A percentile compares a stretch with the other conserved stretches of the same genome.
These are phyloP conservation scores for Pachypanchax playfairii DNA, from an alignment of 2,113 vertebrate species.

Conservation along the genomic window DNA sequence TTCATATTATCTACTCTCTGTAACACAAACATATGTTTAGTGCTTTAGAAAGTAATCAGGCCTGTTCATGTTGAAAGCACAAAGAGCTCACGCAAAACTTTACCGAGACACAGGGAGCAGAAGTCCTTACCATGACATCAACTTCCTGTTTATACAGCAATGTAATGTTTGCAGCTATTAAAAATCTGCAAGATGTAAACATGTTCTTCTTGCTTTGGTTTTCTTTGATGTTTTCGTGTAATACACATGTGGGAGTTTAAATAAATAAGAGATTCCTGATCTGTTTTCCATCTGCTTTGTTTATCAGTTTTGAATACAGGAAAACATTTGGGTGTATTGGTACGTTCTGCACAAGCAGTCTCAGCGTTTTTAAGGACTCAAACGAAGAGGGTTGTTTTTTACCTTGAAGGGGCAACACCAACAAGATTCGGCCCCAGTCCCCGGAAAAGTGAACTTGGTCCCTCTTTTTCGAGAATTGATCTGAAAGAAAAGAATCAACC, in stretches of 20 bases:
- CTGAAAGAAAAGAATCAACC: slow-evolving; percentile 64
- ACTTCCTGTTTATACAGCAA: slow-evolving; percentile 38
- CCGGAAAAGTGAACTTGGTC: slow-evolving; percentile 94
- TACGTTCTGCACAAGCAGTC: not conserved
- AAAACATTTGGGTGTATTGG: not conserved
- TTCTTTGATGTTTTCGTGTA: not conserved
- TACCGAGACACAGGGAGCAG: not conserved
- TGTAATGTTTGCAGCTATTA: not conserved
- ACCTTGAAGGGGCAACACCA: slow-evolving; percentile 97
- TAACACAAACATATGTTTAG: accelerated
- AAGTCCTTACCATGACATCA: slow-evolving; percentile 14
- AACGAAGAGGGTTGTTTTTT: slow-evolving; percentile 32
- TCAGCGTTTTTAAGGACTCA: not conserved
- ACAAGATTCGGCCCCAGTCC: slow-evolving; percentile 96
- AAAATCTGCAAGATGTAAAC: not conserved
- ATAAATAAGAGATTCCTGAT: too few species aligned
- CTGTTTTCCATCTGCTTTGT: not conserved
- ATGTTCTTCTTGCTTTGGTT: not conserved
- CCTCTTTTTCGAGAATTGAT: slow-evolving; percentile 97
- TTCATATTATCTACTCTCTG: not conserved
- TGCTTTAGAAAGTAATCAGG: not conserved
- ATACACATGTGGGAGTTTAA: not conserved
- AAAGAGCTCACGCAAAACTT: slow-evolving; percentile 8
- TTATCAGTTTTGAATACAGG: slow-evolving; percentile 5
- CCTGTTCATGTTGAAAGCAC: not conserved